Base-by-base conservation (phyloP, 2,888 invertebrate genomes). In the Limnephilus marmoratus region DNA sequence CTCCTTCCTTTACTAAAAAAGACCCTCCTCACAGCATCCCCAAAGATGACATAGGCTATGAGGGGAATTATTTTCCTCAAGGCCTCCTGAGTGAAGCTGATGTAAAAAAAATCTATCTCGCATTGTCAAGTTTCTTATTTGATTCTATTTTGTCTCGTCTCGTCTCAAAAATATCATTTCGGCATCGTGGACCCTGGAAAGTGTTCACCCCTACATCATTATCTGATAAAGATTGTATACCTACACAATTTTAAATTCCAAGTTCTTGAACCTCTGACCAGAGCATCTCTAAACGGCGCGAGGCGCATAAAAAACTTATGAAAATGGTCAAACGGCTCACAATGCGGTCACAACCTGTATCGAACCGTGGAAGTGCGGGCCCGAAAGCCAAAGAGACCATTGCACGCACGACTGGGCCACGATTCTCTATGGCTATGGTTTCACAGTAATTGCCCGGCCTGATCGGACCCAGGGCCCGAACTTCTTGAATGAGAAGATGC, bases 341-440 rank as follows among this genome's bases (percentile, higher is more conserved):
- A 45, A 86, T 86, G 49, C n/a, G 41, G 45, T 41, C 49, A 49
- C 29, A 86, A 45, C 24, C 86, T 86, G 86, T 86, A 86, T 45
- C 86, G 49, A 86, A 86, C 45, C 41, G 86, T 37, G 41, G 86
- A 12, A 86, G 18, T 86, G 41, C 86, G 86, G 68, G 68, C 9
- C 68, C 68, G 24, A 68, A 68, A 68, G 68, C 68, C 49, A 45
- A 37, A 37, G 45, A 86, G 86, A 86, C n/a, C 34, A 15, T 31
- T 12, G 68, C 88, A 88, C 88, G 88, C 88, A 88, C 88, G 88
- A 31, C 88, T 88, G 88, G 18, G 29, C 88, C 29, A 31, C 88
- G 68, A 88, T 88, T 88, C 88, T 88, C 53, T 18, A 53, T 87
- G 68, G 87, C 53, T 29, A 49, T 88, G 88, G 88, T 34, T 53